A percentile compares a stretch with the other conserved stretches of the same genome.
Conservation (phyloP, 2,113 vertebrate genomes). For the Steatornis caripensis region DNA sequence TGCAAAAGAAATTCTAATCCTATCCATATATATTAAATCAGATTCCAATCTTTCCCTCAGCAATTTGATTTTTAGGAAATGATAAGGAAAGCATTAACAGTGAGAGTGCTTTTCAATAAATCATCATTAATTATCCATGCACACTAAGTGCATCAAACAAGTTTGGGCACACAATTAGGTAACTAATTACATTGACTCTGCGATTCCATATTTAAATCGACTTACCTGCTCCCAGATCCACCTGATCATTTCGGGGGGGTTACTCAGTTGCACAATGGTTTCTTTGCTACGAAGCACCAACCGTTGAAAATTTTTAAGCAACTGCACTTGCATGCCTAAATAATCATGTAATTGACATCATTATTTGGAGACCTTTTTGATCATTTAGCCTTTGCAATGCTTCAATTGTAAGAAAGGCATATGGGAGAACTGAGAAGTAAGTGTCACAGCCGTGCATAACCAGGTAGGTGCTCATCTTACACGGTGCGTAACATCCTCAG, state of each 20-base stretch:
- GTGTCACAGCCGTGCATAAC: neutral
- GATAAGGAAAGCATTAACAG: slow-evolving; percentile 18
- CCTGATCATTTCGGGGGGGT: neutral
- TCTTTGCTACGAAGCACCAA: slow-evolving; percentile 4
- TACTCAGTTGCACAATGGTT: neutral
- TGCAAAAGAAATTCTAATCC: neutral
- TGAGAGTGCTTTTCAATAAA: slow-evolving; percentile 44
- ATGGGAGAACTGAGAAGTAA: neutral
- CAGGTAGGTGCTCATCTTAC: neutral
- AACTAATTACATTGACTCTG: slow-evolving; percentile 58
- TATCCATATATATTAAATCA: neutral
- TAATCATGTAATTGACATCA: slow-evolving; percentile 63
- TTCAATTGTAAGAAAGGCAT: neutral
- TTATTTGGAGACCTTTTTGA: slow-evolving; percentile 50
- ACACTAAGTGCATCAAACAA: neutral
- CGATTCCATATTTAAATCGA: slow-evolving; percentile 14
- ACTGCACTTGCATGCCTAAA: slow-evolving; percentile 55
- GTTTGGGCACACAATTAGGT: slow-evolving; percentile 48
- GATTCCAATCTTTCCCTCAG: slow-evolving; percentile 5
- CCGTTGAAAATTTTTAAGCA: slow-evolving; percentile 52
- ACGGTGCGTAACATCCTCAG: neutral
- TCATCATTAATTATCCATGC: slow-evolving; percentile 59
- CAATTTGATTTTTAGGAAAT: slow-evolving; percentile 25
- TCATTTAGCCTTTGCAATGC: slow-evolving; percentile 27
- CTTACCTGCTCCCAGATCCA: neutral